phyloP scores from a whole-genome alignment of 2,797 vertebrate genomes.

The Xenopus petersii region DNA sequence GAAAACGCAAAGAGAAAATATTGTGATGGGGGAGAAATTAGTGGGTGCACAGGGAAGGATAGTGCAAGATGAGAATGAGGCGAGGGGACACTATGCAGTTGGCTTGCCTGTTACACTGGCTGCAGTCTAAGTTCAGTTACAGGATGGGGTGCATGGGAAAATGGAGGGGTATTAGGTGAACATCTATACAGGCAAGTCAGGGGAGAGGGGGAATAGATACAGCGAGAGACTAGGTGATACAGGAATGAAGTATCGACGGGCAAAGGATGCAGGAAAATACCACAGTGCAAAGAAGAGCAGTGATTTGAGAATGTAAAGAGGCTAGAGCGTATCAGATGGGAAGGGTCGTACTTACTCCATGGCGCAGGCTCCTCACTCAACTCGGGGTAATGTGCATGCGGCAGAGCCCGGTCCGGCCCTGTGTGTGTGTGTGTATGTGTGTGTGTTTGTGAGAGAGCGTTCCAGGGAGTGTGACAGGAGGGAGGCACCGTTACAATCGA shows the following conservation, averaged over 20 bases:
- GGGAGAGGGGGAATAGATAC: not conserved
- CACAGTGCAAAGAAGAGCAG: not conserved
- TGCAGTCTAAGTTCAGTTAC: too few relatives aligned
- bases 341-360: constrained; percentile 40
- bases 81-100: too few relatives aligned
- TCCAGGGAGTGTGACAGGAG: constrained; percentile 29
- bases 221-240: not conserved
- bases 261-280: not conserved
- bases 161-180: not conserved
- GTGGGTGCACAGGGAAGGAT: too few relatives aligned
- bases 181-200: not conserved
- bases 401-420: constrained; percentile 39
- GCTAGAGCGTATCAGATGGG: not conserved
- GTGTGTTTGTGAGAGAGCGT: not conserved
- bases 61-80: too few relatives aligned
- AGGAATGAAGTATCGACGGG: not conserved
- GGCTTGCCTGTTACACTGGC: too few relatives aligned
- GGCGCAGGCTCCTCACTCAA: constrained; percentile 28
- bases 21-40: too few relatives aligned
- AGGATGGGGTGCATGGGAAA: constrained; percentile 13
- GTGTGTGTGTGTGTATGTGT: not conserved
- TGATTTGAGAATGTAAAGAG: not conserved
- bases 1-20: too few relatives aligned
- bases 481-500: constrained; percentile 33
- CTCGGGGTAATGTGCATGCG: constrained; percentile 44